These are phyloP conservation scores for Heliothis peltigera DNA, from an alignment of 2,888 invertebrate genomes.

Conservation along the genomic window DNA sequence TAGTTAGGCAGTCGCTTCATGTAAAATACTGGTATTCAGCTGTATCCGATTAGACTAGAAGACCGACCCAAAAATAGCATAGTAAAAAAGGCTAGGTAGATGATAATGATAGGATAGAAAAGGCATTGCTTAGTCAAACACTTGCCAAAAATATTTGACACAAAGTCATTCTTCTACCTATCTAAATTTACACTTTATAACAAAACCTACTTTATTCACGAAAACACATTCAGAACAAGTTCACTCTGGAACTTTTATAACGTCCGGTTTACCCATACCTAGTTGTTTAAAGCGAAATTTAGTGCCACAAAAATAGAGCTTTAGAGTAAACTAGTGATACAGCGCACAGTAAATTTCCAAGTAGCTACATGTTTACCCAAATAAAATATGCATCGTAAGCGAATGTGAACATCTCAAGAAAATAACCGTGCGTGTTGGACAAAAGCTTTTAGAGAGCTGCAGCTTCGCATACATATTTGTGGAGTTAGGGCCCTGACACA, in stretches of 20 bases:
- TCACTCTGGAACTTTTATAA: not conserved
- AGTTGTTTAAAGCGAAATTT: constrained; percentile 2
- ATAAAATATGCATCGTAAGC: constrained; percentile 78
- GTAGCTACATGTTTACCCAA: constrained; percentile 60
- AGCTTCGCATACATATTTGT: constrained; percentile 66
- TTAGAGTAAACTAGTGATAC: constrained; percentile 48
- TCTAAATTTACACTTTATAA: too few relatives aligned
- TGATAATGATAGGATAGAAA: too few relatives aligned
- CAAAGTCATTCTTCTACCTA: too few relatives aligned
- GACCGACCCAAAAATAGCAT: too few relatives aligned
- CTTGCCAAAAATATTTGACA: too few relatives aligned
- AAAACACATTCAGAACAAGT: not conserved
- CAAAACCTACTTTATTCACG: not conserved
- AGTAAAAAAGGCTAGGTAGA: too few relatives aligned
- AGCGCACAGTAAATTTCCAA: constrained; percentile 42
- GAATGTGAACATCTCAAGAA: constrained; percentile 71
- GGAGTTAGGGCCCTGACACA: constrained; percentile 57
- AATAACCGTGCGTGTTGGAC: constrained; percentile 75
- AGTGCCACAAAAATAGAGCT: constrained; percentile 24
- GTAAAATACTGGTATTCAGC: too few relatives aligned
- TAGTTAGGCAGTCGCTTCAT: too few relatives aligned
- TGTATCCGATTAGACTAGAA: too few relatives aligned
- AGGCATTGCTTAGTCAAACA: too few relatives aligned
- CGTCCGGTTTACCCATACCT: not conserved
- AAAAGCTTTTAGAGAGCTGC: constrained; percentile 82